phyloP scores from a whole-genome alignment of 2,113 vertebrate species.

The Urocitellus parryii region DNA sequence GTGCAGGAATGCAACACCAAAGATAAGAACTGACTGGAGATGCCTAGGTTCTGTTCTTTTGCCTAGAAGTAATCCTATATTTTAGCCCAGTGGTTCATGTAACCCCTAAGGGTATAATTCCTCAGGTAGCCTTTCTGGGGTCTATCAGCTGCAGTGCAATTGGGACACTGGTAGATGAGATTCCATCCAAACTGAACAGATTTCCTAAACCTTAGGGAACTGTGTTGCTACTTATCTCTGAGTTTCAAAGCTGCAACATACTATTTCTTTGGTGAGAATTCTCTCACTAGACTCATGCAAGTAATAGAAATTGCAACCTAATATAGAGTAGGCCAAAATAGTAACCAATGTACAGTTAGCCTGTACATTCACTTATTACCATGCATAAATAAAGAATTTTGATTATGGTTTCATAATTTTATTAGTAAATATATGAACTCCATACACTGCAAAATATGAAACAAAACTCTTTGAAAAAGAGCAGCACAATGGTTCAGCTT shows the following conservation, averaged over 20 bases:
- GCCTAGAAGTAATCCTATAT: neutral
- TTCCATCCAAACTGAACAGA: neutral
- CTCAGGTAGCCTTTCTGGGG: neutral
- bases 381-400: neutral
- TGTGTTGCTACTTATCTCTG: neutral
- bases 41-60: neutral
- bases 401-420: neutral
- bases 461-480: neutral
- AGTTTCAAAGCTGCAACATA: neutral
- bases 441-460: neutral
- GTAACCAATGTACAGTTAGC: neutral
- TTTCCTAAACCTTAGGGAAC: neutral
- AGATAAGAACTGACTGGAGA: neutral
- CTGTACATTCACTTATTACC: neutral
- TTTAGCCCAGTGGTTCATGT: neutral
- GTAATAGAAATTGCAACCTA: neutral
- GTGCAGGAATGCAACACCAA: neutral
- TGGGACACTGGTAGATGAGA: neutral
- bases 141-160: neutral
- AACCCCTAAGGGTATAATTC: neutral
- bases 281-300: neutral
- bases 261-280: neutral
- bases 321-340: neutral
- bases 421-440: no score
- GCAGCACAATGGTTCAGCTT: neutral